A percentile compares a stretch with the other conserved stretches of the same genome.
These are phyloP conservation scores for Hirundo rustica DNA, from an alignment of 2,797 vertebrate species.

Conservation along the genomic window DNA sequence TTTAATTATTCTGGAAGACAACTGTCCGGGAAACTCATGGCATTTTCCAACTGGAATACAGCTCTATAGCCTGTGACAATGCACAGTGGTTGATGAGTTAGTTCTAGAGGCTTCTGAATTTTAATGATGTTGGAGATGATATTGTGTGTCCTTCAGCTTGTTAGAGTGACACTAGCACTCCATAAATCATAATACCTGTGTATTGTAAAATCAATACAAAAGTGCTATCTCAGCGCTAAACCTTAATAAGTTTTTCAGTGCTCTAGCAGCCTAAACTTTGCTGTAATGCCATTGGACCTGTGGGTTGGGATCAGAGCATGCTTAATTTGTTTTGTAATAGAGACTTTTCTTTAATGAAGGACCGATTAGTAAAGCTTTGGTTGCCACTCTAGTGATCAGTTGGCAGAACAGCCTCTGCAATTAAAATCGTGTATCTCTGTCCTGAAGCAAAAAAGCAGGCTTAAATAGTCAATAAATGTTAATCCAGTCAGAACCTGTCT, in stretches of 20 bases:
- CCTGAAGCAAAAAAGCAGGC: conserved; percentile 89
- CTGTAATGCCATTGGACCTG: conserved; percentile 92
- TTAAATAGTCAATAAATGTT: conserved; percentile 99
- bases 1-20: conserved; percentile 13
- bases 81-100: conserved; percentile 94
- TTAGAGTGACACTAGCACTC: conserved; percentile 99
- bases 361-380: conserved; percentile 97
- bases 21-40: conserved; percentile 55
- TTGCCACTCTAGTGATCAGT: conserved; percentile 97
- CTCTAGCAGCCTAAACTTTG: conserved; percentile 97
- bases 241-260: conserved; percentile 97
- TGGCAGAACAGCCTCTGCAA: conserved; percentile 94
- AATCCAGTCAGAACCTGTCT: conserved; percentile 98
- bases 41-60: conserved; percentile 64
- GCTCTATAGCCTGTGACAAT: conserved; percentile 86
- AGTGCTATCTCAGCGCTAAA: conserved; percentile 98
- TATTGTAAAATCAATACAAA: conserved; percentile 99
- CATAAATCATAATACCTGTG: conserved; percentile 99
- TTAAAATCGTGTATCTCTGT: conserved; percentile 96
- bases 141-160: conserved; percentile 99
- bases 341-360: conserved; percentile 99
- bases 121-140: conserved; percentile 99
- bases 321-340: conserved; percentile 99
- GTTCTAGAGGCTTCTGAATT: conserved; percentile 99
- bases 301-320: conserved; percentile 94